Percentiles rank a stretch among this genome's conserved stretches.
Evolutionary conservation across 2,113 vertebrate genomes (phyloP).

Genomic region (Tachuris rubrigastra): DNA sequence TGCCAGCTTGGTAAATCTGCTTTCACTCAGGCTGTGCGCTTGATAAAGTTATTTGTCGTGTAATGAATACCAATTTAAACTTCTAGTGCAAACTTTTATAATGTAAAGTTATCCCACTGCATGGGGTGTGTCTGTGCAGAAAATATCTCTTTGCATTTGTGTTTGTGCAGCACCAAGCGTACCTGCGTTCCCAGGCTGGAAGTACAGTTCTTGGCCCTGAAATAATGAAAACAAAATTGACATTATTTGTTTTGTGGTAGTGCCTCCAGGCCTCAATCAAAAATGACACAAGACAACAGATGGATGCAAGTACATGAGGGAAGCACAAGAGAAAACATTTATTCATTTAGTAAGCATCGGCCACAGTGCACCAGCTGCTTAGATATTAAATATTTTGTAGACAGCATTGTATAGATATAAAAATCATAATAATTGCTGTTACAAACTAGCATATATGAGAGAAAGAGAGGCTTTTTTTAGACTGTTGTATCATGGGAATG

Average conservation of each 20-base stretch:
- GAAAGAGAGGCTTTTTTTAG: neutral
- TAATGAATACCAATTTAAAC: neutral
- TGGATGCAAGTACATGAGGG: slow-evolving; percentile 1
- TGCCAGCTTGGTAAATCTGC: neutral
- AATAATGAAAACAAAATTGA: slow-evolving; percentile 35
- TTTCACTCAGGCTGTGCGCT: neutral
- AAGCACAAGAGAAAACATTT: slow-evolving; percentile 30
- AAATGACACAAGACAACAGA: slow-evolving; percentile 60
- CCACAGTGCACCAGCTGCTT: slow-evolving; percentile 26
- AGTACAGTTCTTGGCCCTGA: neutral
- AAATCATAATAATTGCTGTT: slow-evolving; percentile 28
- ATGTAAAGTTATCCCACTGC: fast-evolving
- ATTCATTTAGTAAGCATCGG: slow-evolving; percentile 17
- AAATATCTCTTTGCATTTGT: neutral
- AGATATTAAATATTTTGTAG: slow-evolving; percentile 50
- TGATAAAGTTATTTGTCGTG: neutral
- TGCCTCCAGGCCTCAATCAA: slow-evolving; percentile 41
- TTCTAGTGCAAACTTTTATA: neutral
- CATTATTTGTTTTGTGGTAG: slow-evolving; percentile 43
- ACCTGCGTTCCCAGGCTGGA: neutral
- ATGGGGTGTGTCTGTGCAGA: neutral
- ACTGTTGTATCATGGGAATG: neutral
- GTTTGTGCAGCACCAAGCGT: neutral
- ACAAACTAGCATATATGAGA: neutral
- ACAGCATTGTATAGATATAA: slow-evolving; percentile 17